Base-by-base conservation (phyloP, 2,113 vertebrate species). In the Trachemys scripta region DNA sequence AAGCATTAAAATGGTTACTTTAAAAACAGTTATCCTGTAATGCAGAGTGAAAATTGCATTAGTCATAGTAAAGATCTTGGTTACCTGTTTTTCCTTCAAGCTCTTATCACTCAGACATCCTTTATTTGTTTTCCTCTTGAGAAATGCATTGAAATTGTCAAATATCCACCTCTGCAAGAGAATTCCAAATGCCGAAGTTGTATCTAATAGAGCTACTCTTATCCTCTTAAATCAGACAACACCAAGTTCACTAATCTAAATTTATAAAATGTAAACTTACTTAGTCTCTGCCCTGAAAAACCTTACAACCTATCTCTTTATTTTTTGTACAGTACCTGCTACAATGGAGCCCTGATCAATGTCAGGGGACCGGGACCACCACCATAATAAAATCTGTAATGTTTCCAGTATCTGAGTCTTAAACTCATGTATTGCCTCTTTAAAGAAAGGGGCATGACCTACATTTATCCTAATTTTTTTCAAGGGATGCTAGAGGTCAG, bases 1-100 rank as follows among this genome's bases (percentile, higher is more conserved):
- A 56, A 2, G 3, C 19, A 2, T 57, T 53, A 35, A 7, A 11
- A 27, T 85, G 35, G 29, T 22, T 3, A 25, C 16, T 80, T 72
- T 51, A 4, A 31, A 3, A 76, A 45, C 38, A 45, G 42, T 38
- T 2, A 0, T 35, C 1, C 85, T 50, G 1, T 10, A 27, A 22
- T 22, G 3, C 9, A 9, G 51, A 8, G n/a, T 25, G 38, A 59
- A 75, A 35, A 49, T 5, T 5, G 22, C 24, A 9, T 81, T 38
- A 14, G 17, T 45, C 62, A 2, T 50, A 3, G 20, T 31, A 2
- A 19, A 45, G 47, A 17, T 65, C 29, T 80, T 85, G 8, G 29
- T 14, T 38, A 16, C 17, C 9, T 9, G 0, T 80, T 89, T 72
- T 72, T 1, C 62, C 4, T 53, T 3, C 19, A 81, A 35, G 5